Evolutionary conservation across 2,888 invertebrate species (phyloP), one percentile per base, ranked within the genome.

Genomic region (Choreutis nemorana): DNA sequence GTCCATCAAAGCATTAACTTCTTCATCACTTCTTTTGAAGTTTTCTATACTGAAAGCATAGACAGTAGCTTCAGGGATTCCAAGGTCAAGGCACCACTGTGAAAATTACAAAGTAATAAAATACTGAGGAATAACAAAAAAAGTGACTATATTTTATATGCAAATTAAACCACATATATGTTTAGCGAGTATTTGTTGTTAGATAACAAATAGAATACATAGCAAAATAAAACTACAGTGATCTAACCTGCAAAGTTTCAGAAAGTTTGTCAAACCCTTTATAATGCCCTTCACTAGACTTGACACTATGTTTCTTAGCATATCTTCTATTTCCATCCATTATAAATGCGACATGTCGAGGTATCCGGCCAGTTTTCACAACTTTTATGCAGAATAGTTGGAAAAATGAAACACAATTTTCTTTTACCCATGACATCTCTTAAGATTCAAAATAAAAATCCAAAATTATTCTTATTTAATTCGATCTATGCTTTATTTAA

Each of bases 31-130:
- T 31, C 99, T 82, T 60, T 97, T 97, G 55, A 97, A 99, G 68
- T 99, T 99, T 72, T 99, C 98, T 58, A 98, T 97, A 64, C 97
- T 97, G 63, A 99, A 98, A 18, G 98, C 98, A 73, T 97, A 99
- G 1, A 98, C 94, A 4, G 99, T 98, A 1, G 98, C 95, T 82
- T 98, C 97, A 18, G 83, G 83, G 36, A 99, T 87, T 6, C 93
- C 97, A 32, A 98, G 77, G 57, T 96, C 91, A 32, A 90, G 73
- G 61, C 98, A 99, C 93, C 93, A 94, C 65, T 89, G 84, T 13
- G 57, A 65, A 38, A 14, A 26, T 13, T n/a, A n/a, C n/a, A 26
- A 26, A 31, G 24, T 13, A 25, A 27, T 23, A 16, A 12, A 26
- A 9, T n/a, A 21, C 8, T n/a, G n/a, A 6, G n/a, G 3, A 21